phyloP scores from a whole-genome alignment of 2,888 invertebrate species.

The Ferrisia virgata region DNA sequence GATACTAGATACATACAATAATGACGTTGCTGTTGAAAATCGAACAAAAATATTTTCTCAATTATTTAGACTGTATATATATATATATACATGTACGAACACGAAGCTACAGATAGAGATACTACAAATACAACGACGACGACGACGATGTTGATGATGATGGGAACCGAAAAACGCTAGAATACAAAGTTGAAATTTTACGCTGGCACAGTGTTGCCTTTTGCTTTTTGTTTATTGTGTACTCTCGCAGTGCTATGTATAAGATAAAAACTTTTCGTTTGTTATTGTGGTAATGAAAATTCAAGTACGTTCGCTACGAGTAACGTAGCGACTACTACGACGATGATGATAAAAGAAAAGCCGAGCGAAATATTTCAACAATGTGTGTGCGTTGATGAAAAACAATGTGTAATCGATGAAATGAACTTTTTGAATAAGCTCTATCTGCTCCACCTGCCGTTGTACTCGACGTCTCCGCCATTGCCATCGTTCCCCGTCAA shows the following conservation, averaged over 20 bases:
- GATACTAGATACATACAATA: no score
- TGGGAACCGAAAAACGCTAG: no score
- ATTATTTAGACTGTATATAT: no score
- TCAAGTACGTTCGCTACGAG: not conserved
- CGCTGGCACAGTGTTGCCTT: not conserved
- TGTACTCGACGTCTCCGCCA: no score
- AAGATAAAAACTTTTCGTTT: not conserved
- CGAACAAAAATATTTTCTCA: not conserved
- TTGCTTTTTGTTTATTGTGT: not conserved
- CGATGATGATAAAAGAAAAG: not conserved
- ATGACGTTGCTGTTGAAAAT: not conserved
- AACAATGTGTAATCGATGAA: not conserved
- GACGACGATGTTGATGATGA: no score
- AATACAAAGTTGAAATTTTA: no score
- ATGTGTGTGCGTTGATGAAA: not conserved
- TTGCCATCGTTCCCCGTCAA: not conserved
- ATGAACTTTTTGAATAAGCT: not conserved
- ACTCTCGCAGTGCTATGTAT: not conserved
- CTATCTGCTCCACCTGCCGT: not conserved
- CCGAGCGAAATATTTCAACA: not conserved
- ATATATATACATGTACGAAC: not conserved
- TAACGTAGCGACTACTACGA: no score
- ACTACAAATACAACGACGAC: no score
- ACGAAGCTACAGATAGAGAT: no score
- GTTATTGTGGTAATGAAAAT: not conserved